Evolutionary conservation across 2,888 invertebrate genomes (phyloP), one percentile per base, ranked within the genome.

Genomic region (Drosophila recens): DNA sequence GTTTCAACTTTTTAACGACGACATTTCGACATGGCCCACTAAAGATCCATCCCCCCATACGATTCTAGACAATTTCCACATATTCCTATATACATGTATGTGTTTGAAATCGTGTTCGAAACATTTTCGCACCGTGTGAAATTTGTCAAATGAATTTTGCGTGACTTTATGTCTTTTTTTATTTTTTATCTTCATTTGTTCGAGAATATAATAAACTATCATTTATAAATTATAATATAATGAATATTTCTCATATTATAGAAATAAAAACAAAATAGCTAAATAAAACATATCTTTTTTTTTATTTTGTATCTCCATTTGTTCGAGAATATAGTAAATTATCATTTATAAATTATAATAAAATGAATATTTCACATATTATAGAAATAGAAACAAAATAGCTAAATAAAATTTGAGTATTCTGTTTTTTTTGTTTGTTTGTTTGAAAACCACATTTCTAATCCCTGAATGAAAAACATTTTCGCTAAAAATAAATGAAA

Each of bases 21-120:
- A 75, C 62, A 81, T 82, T 87, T 79, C 79, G 88, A 84, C 82
- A 87, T 85, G 82, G 70, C 82, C 82, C 80, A 79, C 82, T 70
- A 82, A 66, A 79, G 57, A 75, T 57, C 62, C 46, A 51, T 34
- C 20, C 30, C 46, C 49, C 46, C 48, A 9, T 46, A 45, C 15
- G 27, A 59, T 59, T 52, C 38, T n/a, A 36, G 2, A 56, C 20
- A 48, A 17, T 34, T 52, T 20, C 1, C 52, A 23, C 9, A 36
- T 23, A 17, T 38, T 38, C 36, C 13, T 23, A 10, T 23, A 15
- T 34, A 13, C 33, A 15, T 38, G 17, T 48, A 20, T 45, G 13
- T 8, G 13, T 23, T 23, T 38, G 40, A 79, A 85, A 79, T 67
- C 59, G 53, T 38, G 72, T 80, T 78, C 53, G 42, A 66, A 70